A percentile compares a stretch with the other conserved stretches of the same genome.
phyloP scores from a whole-genome alignment of 2,113 vertebrate genomes.

The Rana temporaria region DNA sequence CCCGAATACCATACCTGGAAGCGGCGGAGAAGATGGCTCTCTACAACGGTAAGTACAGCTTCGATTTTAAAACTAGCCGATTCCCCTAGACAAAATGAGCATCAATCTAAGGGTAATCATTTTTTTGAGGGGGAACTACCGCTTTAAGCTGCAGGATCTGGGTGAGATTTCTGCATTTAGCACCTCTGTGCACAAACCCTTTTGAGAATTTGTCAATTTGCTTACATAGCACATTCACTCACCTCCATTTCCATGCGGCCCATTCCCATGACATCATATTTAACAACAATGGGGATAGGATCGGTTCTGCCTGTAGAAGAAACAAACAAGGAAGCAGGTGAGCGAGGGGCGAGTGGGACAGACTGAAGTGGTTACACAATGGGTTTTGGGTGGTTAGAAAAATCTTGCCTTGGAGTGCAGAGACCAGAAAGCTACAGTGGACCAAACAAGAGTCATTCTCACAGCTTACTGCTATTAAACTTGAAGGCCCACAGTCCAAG shows the following conservation, averaged over 20 bases:
- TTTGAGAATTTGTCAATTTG: no score
- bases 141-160: no score
- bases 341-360: slow-evolving; percentile 41
- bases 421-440: slow-evolving; percentile 99
- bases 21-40: no score
- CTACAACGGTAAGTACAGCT: no score
- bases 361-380: slow-evolving; percentile 77
- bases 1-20: no score
- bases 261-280: slow-evolving; percentile 99
- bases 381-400: slow-evolving; percentile 94
- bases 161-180: no score
- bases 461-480: slow-evolving; percentile 85
- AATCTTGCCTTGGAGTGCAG: slow-evolving; percentile 99
- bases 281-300: slow-evolving; percentile 97
- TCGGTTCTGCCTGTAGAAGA: slow-evolving; percentile 92
- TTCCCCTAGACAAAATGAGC: no score
- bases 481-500: not conserved
- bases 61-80: no score
- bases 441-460: slow-evolving; percentile 99
- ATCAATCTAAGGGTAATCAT: no score
- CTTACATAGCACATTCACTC: slow-evolving; percentile 42
- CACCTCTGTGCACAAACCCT: no score
- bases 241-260: slow-evolving; percentile 99
- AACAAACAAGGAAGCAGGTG: slow-evolving; percentile 72
- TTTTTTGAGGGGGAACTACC: no score